Evolutionary conservation across 2,113 vertebrate genomes (phyloP).

Genomic region (Eudyptes chrysolophus): DNA sequence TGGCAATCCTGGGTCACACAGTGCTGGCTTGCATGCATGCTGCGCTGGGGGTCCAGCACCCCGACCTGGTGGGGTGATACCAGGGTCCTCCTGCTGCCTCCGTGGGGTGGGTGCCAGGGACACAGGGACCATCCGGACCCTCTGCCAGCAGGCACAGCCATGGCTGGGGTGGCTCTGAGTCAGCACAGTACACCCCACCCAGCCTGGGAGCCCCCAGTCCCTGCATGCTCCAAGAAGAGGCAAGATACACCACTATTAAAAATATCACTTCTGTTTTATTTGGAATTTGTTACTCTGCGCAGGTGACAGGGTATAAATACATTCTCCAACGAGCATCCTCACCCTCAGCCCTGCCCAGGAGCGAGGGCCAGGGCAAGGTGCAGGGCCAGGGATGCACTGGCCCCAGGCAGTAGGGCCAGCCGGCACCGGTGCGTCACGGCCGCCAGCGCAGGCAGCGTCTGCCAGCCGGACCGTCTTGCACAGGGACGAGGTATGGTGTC

Average conservation of each 20-base stretch:
- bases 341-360: not conserved
- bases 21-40: not conserved
- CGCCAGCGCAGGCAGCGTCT: conserved; percentile 50
- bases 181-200: not conserved
- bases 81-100: not conserved
- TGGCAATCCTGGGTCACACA: not conserved
- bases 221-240: not conserved
- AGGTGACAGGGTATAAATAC: conserved; percentile 66
- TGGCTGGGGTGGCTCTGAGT: not conserved
- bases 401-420: not conserved
- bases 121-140: rapidly evolving
- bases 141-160: not conserved
- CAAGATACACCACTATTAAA: conserved; percentile 43
- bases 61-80: not conserved
- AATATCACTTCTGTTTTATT: conserved; percentile 74
- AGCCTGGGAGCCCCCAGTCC: rapidly evolving
- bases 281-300: conserved; percentile 59
- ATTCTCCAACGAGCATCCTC: conserved; percentile 58
- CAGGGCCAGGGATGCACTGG: not conserved
- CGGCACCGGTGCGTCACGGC: conserved; percentile 50
- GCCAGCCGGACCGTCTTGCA: conserved; percentile 44
- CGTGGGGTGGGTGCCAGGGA: not conserved
- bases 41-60: not conserved
- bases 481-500: not conserved
- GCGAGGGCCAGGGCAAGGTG: not conserved